Percentiles rank a stretch among this genome's conserved stretches.
Evolutionary conservation across 2,888 invertebrate species (phyloP).

Genomic region (Tachina fera): DNA sequence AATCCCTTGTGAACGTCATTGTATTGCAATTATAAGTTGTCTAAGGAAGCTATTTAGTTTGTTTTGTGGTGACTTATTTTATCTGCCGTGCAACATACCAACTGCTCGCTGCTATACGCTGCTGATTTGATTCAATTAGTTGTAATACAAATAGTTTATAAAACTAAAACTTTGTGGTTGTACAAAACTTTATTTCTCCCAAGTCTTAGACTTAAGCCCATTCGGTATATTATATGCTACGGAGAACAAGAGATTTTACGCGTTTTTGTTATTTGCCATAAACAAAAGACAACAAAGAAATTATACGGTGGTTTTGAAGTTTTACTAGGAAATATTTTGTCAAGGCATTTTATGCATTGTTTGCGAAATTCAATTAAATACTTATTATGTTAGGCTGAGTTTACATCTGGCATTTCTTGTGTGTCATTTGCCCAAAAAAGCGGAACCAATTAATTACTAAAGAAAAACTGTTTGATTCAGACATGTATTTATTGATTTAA

Average conservation of each 20-base stretch:
- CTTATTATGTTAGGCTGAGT: not conserved
- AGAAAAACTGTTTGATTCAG: no score
- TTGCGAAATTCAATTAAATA: constrained; percentile 34
- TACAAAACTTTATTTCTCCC: constrained; percentile 34
- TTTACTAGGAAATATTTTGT: constrained; percentile 28
- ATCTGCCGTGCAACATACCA: not conserved
- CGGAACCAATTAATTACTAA: no score
- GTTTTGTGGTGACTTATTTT: constrained; percentile 20
- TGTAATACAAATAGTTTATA: constrained; percentile 63
- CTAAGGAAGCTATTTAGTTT: not conserved
- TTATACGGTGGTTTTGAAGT: constrained; percentile 41
- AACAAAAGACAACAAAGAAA: constrained; percentile 38
- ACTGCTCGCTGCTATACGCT: not conserved
- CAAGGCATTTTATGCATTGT: not conserved
- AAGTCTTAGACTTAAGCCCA: constrained; percentile 56
- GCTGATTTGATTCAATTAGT: constrained; percentile 69
- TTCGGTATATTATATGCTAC: constrained; percentile 62
- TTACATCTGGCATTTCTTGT: no score
- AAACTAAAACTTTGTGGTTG: constrained; percentile 52
- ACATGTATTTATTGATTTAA: no score
- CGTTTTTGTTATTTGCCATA: constrained; percentile 47
- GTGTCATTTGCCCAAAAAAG: no score
- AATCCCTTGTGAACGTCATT: constrained; percentile 6
- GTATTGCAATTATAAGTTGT: not conserved
- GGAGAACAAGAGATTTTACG: constrained; percentile 38